Conservation (phyloP, 2,113 vertebrate species). For the Tenrec ecaudatus region DNA sequence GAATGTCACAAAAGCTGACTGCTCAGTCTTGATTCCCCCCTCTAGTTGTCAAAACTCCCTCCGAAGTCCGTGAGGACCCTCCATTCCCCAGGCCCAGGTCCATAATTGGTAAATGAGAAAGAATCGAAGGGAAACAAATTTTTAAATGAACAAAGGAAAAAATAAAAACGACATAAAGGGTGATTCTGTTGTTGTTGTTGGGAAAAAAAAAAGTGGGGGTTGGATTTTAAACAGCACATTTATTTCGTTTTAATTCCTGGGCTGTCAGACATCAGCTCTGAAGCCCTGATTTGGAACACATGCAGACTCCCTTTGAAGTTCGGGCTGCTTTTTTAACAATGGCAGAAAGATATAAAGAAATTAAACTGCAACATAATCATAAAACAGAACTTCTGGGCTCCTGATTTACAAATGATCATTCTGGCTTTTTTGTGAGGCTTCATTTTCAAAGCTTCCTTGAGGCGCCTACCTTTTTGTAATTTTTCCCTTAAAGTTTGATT, state of each 20-base stretch:
- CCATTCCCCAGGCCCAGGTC: not conserved
- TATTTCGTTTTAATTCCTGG: conserved; percentile 90
- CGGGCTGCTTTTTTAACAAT: conserved; percentile 84
- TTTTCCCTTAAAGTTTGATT: conserved; percentile 71
- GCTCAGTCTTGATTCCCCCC: conserved; percentile 33
- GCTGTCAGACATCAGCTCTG: conserved; percentile 88
- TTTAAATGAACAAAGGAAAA: conserved; percentile 65
- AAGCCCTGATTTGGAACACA: conserved; percentile 90
- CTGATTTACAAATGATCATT: conserved; percentile 86
- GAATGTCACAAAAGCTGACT: conserved; percentile 76
- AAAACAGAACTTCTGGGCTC: conserved; percentile 84
- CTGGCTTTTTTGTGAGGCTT: conserved; percentile 24
- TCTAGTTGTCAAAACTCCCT: conserved; percentile 54
- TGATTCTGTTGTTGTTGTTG: conserved; percentile 81
- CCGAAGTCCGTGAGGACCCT: conserved; percentile 56
- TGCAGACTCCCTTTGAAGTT: conserved; percentile 88
- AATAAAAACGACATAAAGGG: conserved; percentile 69
- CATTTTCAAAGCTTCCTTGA: conserved; percentile 77
- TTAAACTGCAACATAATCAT: conserved; percentile 86
- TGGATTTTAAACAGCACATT: conserved; percentile 88
- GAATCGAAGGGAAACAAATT: conserved; percentile 79
- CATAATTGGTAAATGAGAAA: conserved; percentile 78
- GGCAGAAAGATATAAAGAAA: conserved; percentile 88
- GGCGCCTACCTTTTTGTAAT: conserved; percentile 74
- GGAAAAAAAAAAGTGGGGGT: conserved; percentile 76